These are phyloP conservation scores for Drosophila nikananu DNA, from an alignment of 1,140 invertebrate species.

Conservation along the genomic window DNA sequence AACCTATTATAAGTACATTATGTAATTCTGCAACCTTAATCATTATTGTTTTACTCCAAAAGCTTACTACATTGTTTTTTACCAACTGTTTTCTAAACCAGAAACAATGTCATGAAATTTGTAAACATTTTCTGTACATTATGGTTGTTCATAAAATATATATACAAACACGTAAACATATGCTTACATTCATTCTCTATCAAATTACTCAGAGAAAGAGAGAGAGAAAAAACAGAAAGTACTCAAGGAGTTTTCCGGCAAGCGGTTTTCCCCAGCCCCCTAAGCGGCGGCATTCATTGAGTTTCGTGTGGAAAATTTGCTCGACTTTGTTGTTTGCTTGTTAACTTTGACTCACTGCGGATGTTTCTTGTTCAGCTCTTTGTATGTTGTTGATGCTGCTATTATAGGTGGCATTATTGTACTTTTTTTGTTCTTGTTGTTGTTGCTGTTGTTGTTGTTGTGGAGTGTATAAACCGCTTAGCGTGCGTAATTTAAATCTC, in stretches of 20 bases:
- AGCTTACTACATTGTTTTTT: not conserved
- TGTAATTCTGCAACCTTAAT: not conserved
- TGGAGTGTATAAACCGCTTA: slow-evolving; percentile 71
- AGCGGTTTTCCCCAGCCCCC: slow-evolving; percentile 3
- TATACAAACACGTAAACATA: not conserved
- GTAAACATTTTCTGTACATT: not conserved
- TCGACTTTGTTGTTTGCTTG: slow-evolving; percentile 50
- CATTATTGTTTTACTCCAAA: not conserved
- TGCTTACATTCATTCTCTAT: not conserved
- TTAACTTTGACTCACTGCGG: slow-evolving; percentile 53
- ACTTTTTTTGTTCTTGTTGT: slow-evolving; percentile 18
- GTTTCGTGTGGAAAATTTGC: slow-evolving; percentile 31
- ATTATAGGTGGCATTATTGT: slow-evolving; percentile 31
- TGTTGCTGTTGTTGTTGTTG: slow-evolving; percentile 25
- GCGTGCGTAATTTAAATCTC: slow-evolving; percentile 78
- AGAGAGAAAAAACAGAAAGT: not conserved
- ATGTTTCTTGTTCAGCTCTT: slow-evolving; percentile 40
- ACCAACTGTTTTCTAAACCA: not conserved
- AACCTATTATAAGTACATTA: too few species aligned
- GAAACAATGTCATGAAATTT: not conserved
- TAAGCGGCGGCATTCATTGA: slow-evolving; percentile 20
- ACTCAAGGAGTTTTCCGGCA: slow-evolving; percentile 9
- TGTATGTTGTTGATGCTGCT: slow-evolving; percentile 16
- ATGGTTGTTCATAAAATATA: not conserved
- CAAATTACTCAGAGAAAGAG: slow-evolving; percentile 1